Conservation (phyloP, 2,888 invertebrate genomes). For the Eledona agricola region DNA sequence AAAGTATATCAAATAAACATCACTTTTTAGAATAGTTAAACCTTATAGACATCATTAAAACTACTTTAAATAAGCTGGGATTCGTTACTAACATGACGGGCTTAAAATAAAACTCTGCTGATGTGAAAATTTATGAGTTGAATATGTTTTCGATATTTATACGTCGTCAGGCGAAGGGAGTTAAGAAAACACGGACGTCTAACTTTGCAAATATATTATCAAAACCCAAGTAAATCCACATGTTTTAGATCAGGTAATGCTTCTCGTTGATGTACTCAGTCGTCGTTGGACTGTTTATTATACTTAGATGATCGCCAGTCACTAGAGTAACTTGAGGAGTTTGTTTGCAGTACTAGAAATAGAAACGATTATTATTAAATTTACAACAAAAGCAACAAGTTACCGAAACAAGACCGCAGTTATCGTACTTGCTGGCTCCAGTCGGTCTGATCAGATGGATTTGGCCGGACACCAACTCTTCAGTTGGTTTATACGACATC, state of each 20-base stretch:
- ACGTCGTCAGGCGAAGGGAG: too few relatives aligned
- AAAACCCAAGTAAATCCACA: conserved; percentile 1
- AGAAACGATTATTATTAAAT: conserved; percentile 3
- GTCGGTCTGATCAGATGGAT: conserved; percentile 55
- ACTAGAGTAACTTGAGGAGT: conserved; percentile 70
- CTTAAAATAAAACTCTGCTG: conserved; percentile 10
- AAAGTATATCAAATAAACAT: conserved; percentile 12
- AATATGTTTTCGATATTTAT: too few relatives aligned
- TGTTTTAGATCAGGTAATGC: conserved; percentile 32
- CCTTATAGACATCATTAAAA: conserved; percentile 2
- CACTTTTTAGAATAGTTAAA: conserved; percentile 9
- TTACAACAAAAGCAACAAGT: conserved; percentile 31
- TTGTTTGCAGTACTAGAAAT: conserved; percentile 66
- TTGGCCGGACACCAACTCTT: conserved; percentile 50
- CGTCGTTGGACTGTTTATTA: conserved; percentile 72
- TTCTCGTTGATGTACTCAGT: conserved; percentile 70
- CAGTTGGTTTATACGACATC: conserved; percentile 45
- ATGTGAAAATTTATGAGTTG: too few relatives aligned
- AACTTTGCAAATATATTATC: too few relatives aligned
- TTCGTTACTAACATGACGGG: conserved; percentile 3
- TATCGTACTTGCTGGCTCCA: conserved; percentile 57
- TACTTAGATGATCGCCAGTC: conserved; percentile 77
- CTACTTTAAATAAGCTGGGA: conserved; percentile 14
- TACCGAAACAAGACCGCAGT: conserved; percentile 56
- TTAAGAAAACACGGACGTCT: too few relatives aligned